Evolutionary conservation across 1,140 invertebrate genomes (phyloP), one percentile per base, ranked within the genome.

Genomic region (Formica exsecta): DNA sequence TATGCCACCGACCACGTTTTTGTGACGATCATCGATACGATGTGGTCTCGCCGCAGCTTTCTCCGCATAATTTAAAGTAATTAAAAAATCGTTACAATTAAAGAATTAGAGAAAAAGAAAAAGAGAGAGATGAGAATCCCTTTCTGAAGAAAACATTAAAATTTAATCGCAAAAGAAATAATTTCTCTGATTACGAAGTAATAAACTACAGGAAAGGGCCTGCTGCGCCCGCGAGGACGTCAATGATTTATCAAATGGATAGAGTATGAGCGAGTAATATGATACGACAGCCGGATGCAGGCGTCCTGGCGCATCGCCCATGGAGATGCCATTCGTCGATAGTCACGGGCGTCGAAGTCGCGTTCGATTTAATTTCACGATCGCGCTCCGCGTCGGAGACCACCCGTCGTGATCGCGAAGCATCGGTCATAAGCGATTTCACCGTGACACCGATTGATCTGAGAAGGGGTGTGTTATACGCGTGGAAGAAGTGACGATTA

Each of bases 331-430:
- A 86, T 68, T 86, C 73, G 13, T 6, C 41, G 90, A 91, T 91
- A 91, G 90, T 91, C 89, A 90, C 76, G 85, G 75, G 54, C 29
- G n/a, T 74, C 87, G 57, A 85, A 86, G 51, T 87, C 85, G 54
- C 41, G 29, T 88, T 89, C 66, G 57, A 91, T 87, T 91, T 71
- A 89, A 91, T 90, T 89, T 84, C 86, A 64, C 61, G 41, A 89
- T 65, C 36, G 38, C 36, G 38, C 41, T 7, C 59, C 32, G 25
- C 57, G 54, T 11, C 36, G 65, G 6, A 38, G 89, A 90, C 87
- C 89, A 80, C 87, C 87, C 73, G 61, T 57, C 66, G 19, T 19
- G 85, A 65, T 61, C 85, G 73, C 86, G 62, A 86, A 64, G 22
- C 41, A 11, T 65, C 44, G 16, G n/a, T 38, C 68, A 11, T 79